Evolutionary conservation across 2,797 vertebrate species (phyloP).

Genomic region (Enteromius paludinosus): DNA sequence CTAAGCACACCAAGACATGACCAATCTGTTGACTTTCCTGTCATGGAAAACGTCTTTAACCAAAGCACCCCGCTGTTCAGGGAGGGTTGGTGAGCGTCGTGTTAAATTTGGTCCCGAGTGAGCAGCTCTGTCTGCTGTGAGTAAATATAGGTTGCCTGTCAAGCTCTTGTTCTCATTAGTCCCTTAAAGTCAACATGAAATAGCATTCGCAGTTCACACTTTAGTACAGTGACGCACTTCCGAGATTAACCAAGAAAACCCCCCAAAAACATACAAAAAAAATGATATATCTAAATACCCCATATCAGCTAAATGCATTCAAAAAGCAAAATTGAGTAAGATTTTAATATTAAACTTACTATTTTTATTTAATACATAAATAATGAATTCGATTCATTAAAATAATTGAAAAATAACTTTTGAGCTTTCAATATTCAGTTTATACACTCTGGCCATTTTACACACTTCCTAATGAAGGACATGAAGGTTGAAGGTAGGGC

Average conservation of each 20-base stretch:
- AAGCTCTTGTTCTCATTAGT: slow-evolving; percentile 5
- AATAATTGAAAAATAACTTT: neutral
- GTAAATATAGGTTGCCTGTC: slow-evolving; percentile 26
- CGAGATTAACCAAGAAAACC: neutral
- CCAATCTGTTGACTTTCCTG: slow-evolving; percentile 56
- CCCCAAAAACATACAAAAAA: neutral
- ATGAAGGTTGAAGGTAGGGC: neutral
- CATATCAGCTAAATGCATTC: neutral
- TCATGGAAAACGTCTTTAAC: slow-evolving; percentile 32
- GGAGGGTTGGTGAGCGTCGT: slow-evolving; percentile 11
- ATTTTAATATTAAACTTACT: neutral
- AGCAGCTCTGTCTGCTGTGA: slow-evolving; percentile 30
- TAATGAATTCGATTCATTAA: too few species aligned
- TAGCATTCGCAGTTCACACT: neutral
- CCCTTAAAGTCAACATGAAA: slow-evolving; percentile 12
- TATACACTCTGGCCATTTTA: neutral
- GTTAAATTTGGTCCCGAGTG: slow-evolving; percentile 17
- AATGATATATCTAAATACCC: neutral
- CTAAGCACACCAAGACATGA: slow-evolving; percentile 37
- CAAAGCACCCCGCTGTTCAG: slow-evolving; percentile 22
- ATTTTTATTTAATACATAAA: neutral
- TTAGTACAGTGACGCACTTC: neutral
- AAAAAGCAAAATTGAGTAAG: neutral
- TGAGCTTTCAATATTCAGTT: neutral
- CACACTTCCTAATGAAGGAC: neutral